Evolutionary conservation across 2,888 invertebrate genomes (phyloP).

Genomic region (Platypus cylindrus): DNA sequence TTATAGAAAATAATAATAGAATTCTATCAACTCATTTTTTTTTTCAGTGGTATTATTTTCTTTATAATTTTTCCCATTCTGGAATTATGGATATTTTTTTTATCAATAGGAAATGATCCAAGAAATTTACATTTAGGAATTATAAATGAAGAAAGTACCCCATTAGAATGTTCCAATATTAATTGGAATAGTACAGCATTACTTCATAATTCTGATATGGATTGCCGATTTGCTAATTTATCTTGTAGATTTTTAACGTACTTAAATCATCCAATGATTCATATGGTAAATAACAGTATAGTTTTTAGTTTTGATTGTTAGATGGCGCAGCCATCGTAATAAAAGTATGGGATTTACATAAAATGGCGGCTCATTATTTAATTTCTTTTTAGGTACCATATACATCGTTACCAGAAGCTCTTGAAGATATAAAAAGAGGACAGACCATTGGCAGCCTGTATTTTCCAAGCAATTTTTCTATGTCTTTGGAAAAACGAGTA

Average conservation of each 20-base stretch:
- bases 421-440: conserved; percentile 41
- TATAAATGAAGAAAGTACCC: conserved; percentile 58
- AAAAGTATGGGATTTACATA: too few species aligned
- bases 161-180: conserved; percentile 25
- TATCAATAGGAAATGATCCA: conserved; percentile 68
- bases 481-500: conserved; percentile 43
- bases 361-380: not conserved
- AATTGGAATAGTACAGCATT: conserved; percentile 14
- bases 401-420: conserved; percentile 39
- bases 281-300: conserved; percentile 15
- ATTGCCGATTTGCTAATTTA: conserved; percentile 42
- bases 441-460: conserved; percentile 51
- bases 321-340: too few species aligned
- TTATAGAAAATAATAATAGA: too few species aligned
- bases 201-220: conserved; percentile 12
- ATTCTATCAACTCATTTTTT: too few species aligned
- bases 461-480: conserved; percentile 63
- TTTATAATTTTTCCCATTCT: conserved; percentile 70
- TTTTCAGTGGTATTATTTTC: conserved; percentile 65
- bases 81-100: conserved; percentile 66
- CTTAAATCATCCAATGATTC: conserved; percentile 44
- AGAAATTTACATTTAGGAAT: conserved; percentile 58
- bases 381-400: conserved; percentile 36
- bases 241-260: conserved; percentile 49
- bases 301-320: too few species aligned